Base-by-base conservation (phyloP, 2,888 invertebrate genomes). In the Acleris literana region DNA sequence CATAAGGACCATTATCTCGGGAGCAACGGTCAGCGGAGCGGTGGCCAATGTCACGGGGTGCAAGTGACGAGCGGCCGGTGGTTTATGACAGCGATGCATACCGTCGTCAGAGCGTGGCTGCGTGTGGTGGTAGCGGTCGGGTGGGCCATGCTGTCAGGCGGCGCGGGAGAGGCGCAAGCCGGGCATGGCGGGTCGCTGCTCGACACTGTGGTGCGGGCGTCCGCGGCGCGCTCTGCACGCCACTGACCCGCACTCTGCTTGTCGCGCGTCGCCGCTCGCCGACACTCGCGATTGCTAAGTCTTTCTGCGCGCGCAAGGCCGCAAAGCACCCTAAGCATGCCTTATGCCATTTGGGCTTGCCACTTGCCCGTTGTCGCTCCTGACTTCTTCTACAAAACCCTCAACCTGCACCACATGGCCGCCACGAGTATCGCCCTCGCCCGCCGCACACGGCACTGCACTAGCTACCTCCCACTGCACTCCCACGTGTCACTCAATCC, bases 21-120 rank as follows among this genome's bases (percentile, higher is more conserved):
- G 76, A 75, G 74, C 70, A 69, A 69, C 68, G 72, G 73, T 69
- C 68, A 71, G 77, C 76, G 76, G 71, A 70, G 72, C 71, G 70
- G 74, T 69, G 68, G 71, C 72, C 71, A 72, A 71, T 71, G 74
- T 71, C 69, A 76, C 69, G 70, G 25, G 70, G 70, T 64, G 75
- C 70, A 71, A 59, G 53, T 66, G 63, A 62, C 49, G 55, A 58
- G 64, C 63, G 61, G 69, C 71, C 53, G 56, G 49, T 46, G 44
- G 48, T 64, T 63, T 64, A 57, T 64, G 56, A 62, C 66, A 57
- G 61, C 59, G 84, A 82, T 82, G 83, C 91, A 87, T 92, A 92
- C 92, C 92, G 92, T 92, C 88, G 92, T 92, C 91, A 91, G 92
- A 90, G 92, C 92, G 91, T 91, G 90, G 92, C 90, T 92, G 91